Evolutionary conservation across 1,140 invertebrate species (phyloP).

Genomic region (Pseudomyrmex sp.): DNA sequence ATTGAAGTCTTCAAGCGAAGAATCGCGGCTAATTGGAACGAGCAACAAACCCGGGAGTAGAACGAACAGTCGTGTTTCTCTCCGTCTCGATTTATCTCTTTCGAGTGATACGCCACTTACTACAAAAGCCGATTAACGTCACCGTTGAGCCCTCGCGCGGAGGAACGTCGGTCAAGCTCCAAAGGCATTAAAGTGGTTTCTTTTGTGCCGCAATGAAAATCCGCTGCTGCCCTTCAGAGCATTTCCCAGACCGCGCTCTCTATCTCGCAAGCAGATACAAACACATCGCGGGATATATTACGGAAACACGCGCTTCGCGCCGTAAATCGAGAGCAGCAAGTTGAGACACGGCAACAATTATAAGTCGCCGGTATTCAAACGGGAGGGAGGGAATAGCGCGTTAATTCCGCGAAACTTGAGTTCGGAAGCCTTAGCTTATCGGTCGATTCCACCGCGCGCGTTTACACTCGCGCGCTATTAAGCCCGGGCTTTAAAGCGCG

Average conservation of each 20-base stretch:
- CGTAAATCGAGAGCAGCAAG: neutral
- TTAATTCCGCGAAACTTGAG: constrained; percentile 40
- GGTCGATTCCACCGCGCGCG: constrained; percentile 43
- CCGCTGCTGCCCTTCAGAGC: neutral
- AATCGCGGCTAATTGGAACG: constrained; percentile 74
- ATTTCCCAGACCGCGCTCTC: constrained; percentile 4
- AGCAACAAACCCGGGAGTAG: constrained; percentile 65
- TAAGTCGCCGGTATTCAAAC: constrained; percentile 26
- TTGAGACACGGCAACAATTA: constrained; percentile 14
- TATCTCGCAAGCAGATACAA: neutral
- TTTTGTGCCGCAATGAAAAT: constrained; percentile 34
- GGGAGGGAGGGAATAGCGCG: neutral
- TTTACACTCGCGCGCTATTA: constrained; percentile 40
- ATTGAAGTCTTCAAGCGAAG: constrained; percentile 76
- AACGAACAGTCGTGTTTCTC: constrained; percentile 55
- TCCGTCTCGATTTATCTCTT: constrained; percentile 57
- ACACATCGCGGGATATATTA: constrained; percentile 6
- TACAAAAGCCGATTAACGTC: constrained; percentile 59
- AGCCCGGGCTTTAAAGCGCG: constrained; percentile 25
- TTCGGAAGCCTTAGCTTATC: constrained; percentile 32
- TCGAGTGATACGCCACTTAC: constrained; percentile 59
- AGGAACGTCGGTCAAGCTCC: constrained; percentile 27
- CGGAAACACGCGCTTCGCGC: constrained; percentile 7
- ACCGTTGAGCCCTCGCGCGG: constrained; percentile 38
- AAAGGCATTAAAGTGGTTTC: constrained; percentile 34